phyloP scores from a whole-genome alignment of 2,113 vertebrate species.

The Junco hyemalis region DNA sequence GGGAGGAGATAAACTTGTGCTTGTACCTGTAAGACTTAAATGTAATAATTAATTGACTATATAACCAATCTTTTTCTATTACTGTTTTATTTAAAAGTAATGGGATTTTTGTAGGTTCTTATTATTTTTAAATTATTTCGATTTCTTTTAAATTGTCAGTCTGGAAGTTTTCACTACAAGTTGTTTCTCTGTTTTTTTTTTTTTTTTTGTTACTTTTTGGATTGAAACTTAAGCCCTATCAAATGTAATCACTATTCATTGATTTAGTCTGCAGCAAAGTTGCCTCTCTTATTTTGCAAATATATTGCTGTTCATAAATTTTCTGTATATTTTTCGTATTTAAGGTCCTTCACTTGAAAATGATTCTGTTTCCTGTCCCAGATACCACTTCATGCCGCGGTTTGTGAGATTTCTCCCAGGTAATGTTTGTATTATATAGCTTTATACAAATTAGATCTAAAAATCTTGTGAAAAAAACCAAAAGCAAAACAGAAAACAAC shows the following conservation, averaged over 20 bases:
- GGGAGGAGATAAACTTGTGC: background rate
- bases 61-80: background rate
- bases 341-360: slow-evolving; percentile 85
- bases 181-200: background rate
- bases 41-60: background rate
- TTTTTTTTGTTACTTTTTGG: background rate
- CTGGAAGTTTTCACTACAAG: background rate
- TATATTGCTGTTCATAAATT: background rate
- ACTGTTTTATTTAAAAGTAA: background rate
- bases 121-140: background rate
- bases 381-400: slow-evolving; percentile 97
- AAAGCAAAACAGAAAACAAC: background rate
- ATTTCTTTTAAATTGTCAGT: background rate
- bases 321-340: background rate
- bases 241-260: background rate
- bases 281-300: background rate
- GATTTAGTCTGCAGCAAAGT: background rate
- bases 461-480: background rate
- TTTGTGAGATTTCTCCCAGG: slow-evolving; percentile 96
- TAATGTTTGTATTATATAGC: slow-evolving; percentile 61
- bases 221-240: background rate
- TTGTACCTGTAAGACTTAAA: background rate
- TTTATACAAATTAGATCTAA: background rate
- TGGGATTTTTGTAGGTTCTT: background rate
- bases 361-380: slow-evolving; percentile 78